Percentiles rank a stretch among this genome's conserved stretches.
Conservation (phyloP, 2,888 invertebrate genomes). For the Dryomyza anilis region DNA sequence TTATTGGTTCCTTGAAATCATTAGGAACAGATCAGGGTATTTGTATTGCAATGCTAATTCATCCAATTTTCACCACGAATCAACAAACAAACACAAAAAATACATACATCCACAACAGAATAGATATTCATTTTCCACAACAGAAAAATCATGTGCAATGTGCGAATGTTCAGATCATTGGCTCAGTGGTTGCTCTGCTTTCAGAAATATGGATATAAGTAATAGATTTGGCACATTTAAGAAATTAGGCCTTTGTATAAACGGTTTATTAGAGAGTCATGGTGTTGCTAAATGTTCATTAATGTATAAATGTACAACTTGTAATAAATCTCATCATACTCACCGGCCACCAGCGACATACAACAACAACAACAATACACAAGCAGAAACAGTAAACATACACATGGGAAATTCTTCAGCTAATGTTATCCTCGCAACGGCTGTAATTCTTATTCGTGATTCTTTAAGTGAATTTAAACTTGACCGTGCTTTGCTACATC, state of each 20-base stretch:
- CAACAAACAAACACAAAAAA: background rate
- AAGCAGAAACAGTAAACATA: background rate
- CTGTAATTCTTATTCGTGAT: background rate
- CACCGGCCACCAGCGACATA: background rate
- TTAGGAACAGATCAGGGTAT: background rate
- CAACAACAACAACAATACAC: background rate
- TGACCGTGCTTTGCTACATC: conserved; percentile 13
- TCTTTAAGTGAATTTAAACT: background rate
- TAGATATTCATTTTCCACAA: background rate
- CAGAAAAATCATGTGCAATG: background rate
- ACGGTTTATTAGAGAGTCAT: conserved; percentile 19
- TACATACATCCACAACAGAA: background rate
- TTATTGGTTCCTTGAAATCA: conserved; percentile 23
- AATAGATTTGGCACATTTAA: conserved; percentile 12
- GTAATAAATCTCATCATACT: conserved; percentile 23
- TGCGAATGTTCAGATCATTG: background rate
- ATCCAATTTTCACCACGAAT: background rate
- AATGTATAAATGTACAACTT: conserved; percentile 3
- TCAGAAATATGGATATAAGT: background rate
- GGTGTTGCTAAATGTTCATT: conserved; percentile 11
- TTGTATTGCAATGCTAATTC: conserved; percentile 1
- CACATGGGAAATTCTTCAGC: background rate
- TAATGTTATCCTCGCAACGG: background rate
- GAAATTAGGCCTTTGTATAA: conserved; percentile 19
- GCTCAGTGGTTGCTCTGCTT: background rate